phyloP scores from a whole-genome alignment of 2,888 invertebrate species.

The Hypomecis punctinalis region DNA sequence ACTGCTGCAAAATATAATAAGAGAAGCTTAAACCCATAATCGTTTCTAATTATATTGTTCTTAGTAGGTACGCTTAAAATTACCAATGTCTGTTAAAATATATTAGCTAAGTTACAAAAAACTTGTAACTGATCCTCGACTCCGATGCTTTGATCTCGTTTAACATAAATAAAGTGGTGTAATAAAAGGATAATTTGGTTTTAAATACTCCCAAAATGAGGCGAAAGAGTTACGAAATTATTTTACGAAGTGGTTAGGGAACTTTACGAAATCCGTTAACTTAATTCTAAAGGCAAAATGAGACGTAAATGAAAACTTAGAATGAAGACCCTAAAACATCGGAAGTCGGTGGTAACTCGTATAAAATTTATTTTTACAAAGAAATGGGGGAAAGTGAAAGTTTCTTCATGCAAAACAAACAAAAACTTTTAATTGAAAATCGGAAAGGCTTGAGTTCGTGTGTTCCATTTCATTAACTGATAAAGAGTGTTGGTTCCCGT shows the following conservation, averaged over 20 bases:
- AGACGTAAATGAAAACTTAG: constrained; percentile 31
- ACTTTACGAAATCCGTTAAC: constrained; percentile 27
- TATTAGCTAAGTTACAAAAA: neutral
- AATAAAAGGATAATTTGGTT: constrained; percentile 25
- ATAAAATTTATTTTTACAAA: constrained; percentile 35
- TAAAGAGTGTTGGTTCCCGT: constrained; percentile 35
- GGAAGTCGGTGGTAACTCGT: constrained; percentile 31
- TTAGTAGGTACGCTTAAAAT: too few species aligned
- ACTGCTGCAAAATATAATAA: too few species aligned
- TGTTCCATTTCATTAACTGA: constrained; percentile 37
- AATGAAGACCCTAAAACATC: constrained; percentile 37
- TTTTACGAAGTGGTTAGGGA: constrained; percentile 28
- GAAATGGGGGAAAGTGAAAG: constrained; percentile 19
- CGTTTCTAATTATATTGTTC: too few species aligned
- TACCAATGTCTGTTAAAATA: too few species aligned
- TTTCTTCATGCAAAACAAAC: constrained; percentile 38
- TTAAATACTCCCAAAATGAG: constrained; percentile 28
- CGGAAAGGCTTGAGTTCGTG: constrained; percentile 38
- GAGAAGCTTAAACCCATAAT: too few species aligned
- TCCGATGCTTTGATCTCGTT: constrained; percentile 10
- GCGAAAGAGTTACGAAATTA: constrained; percentile 29
- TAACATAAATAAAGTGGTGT: constrained; percentile 22
- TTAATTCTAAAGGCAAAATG: constrained; percentile 30
- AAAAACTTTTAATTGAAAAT: constrained; percentile 47
- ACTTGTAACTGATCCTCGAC: constrained; percentile 4